Evolutionary conservation across 1,140 invertebrate genomes (phyloP), one percentile per base, ranked within the genome.

Genomic region (Linepithema humile): DNA sequence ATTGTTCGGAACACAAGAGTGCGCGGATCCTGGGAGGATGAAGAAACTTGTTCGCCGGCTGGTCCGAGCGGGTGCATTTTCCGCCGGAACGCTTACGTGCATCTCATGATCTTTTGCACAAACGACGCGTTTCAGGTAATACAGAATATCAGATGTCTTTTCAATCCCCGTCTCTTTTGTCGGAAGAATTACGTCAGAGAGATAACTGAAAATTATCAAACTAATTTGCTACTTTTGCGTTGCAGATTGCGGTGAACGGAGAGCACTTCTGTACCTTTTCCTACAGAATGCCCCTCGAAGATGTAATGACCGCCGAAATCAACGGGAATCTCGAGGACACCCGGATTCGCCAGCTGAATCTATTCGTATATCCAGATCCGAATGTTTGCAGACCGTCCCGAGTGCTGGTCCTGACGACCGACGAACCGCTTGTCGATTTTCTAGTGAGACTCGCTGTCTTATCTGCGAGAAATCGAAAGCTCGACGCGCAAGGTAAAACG

Each of bases 1-100:
- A 95, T 98, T n/a, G 97, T 98, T 1, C 94, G 97, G 55, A 98
- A 98, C 90, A 94, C 95, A 3, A 95, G 95, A 59, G 87, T 95
- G 4, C 92, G 94, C 64, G 95, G 95, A 17, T 88, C 88, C 6
- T 98, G 97, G 97, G 96, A 96, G 0, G 89, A 94, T 3, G 97
- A 98, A 90, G 97, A 97, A 91, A 96, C 95, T 35, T 95, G 95
- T 35, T 96, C 96, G 7, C 92, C 94, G 12, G 82, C 85, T 6
- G 70, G 87, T 20, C 70, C 91, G 3, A 78, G 87, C 20, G 89
- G 89, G 17, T 89, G 87, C 40, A 67, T 92, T 23, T 93, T 94
- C 32, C 82, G 88, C 1, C 74, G 91, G 3, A 92, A 93, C 60
- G 74, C 88, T 9, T 94, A 92, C 29, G 90, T 93, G 50, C 93